Evolutionary conservation across 2,888 invertebrate genomes (phyloP).

Genomic region (Stenotaenia linearis): DNA sequence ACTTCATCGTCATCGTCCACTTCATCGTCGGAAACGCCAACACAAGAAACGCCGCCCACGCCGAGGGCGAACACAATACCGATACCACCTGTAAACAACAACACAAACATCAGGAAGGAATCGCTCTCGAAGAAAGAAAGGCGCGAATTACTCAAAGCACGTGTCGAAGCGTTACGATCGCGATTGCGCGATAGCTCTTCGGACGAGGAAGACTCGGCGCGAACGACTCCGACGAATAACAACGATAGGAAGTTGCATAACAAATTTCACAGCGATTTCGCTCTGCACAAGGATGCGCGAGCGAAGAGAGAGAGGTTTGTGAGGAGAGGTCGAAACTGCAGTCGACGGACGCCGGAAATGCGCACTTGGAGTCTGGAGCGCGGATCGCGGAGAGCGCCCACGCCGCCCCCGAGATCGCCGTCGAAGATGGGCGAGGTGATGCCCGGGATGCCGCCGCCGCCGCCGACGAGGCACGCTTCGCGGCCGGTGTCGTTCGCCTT

Average conservation of each 20-base stretch:
- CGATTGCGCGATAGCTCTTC: constrained; percentile 33
- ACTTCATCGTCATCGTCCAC: not conserved
- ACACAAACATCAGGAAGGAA: not conserved
- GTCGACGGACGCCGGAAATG: not conserved
- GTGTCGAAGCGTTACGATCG: constrained; percentile 39
- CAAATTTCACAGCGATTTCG: constrained; percentile 31
- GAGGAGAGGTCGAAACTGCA: not conserved
- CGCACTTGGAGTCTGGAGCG: constrained; percentile 1
- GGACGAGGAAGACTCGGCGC: constrained; percentile 41
- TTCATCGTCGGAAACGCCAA: not conserved
- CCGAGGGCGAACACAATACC: not conserved
- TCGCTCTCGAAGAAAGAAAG: constrained; percentile 38
- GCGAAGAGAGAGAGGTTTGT: not conserved
- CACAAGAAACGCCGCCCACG: not conserved
- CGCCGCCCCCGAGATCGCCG: constrained; percentile 35
- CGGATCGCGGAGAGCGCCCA: constrained; percentile 32
- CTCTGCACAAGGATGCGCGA: constrained; percentile 52
- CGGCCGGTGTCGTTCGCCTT: constrained; percentile 34
- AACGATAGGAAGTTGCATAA: constrained; percentile 14
- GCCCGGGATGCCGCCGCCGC: constrained; percentile 32
- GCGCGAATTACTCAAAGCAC: constrained; percentile 39
- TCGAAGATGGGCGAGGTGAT: not conserved
- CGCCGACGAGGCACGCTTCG: not conserved
- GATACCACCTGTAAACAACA: not conserved
- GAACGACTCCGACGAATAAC: not conserved